phyloP scores from a whole-genome alignment of 2,797 vertebrate genomes.

The Malurus leucopterus region DNA sequence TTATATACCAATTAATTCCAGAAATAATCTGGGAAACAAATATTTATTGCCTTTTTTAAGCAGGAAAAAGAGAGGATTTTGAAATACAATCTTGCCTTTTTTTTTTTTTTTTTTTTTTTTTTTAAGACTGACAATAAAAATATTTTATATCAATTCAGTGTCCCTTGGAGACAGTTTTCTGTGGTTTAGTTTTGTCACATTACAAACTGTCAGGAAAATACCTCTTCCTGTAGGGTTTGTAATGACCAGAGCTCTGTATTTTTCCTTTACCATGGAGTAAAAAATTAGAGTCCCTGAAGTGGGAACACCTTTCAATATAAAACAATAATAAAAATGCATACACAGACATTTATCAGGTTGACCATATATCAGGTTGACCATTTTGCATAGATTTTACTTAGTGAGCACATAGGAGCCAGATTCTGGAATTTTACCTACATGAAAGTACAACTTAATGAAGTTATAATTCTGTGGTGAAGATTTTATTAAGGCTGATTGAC shows the following conservation, averaged over 20 bases:
- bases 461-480: neutral
- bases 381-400: neutral
- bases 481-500: neutral
- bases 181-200: neutral
- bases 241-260: neutral
- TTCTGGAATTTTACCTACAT: neutral
- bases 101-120: neutral
- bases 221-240: neutral
- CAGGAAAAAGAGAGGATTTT: neutral
- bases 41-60: rapidly evolving
- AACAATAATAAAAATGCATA: neutral
- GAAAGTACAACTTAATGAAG: neutral
- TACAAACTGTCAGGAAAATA: neutral
- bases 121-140: neutral
- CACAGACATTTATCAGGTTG: neutral
- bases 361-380: neutral
- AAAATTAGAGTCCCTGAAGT: neutral
- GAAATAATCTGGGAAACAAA: neutral
- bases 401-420: neutral
- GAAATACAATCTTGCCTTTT: neutral
- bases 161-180: neutral
- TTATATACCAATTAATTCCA: neutral
- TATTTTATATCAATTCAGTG: neutral
- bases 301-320: neutral
- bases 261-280: neutral